phyloP scores from a whole-genome alignment of 2,888 invertebrate species.

The Deilephila elpenor region DNA sequence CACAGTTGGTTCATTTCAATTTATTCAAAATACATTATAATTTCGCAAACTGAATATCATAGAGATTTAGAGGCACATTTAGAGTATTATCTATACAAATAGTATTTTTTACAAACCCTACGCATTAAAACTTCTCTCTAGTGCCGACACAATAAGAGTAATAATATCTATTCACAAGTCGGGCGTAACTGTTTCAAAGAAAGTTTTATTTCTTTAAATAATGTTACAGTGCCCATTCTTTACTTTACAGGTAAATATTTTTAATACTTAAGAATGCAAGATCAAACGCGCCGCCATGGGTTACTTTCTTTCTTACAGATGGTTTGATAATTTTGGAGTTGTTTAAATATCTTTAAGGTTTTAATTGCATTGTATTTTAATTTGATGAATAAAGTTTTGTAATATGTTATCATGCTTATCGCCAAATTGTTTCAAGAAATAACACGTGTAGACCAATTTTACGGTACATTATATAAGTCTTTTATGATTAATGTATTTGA shows the following conservation, averaged over 20 bases:
- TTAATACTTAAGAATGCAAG: slow-evolving; percentile 48
- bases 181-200: slow-evolving; percentile 45
- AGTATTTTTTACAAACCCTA: background rate
- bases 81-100: background rate
- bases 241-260: slow-evolving; percentile 61
- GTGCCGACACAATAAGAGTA: slow-evolving; percentile 23
- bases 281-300: slow-evolving; percentile 55
- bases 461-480: background rate
- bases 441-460: background rate
- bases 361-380: background rate
- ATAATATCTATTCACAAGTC: slow-evolving; percentile 22
- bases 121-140: background rate
- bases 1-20: too few relatives aligned
- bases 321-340: slow-evolving; percentile 36
- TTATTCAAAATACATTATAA: too few relatives aligned
- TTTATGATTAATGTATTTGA: too few relatives aligned
- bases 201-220: slow-evolving; percentile 53
- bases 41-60: too few relatives aligned
- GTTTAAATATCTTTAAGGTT: slow-evolving; percentile 28
- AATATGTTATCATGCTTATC: background rate
- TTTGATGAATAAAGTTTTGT: background rate
- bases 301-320: slow-evolving; percentile 54
- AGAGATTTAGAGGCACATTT: too few relatives aligned
- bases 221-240: slow-evolving; percentile 40
- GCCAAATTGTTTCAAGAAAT: background rate